Evolutionary conservation across 2,113 vertebrate species (phyloP), one percentile per base, ranked within the genome.

Genomic region (Grus americana): DNA sequence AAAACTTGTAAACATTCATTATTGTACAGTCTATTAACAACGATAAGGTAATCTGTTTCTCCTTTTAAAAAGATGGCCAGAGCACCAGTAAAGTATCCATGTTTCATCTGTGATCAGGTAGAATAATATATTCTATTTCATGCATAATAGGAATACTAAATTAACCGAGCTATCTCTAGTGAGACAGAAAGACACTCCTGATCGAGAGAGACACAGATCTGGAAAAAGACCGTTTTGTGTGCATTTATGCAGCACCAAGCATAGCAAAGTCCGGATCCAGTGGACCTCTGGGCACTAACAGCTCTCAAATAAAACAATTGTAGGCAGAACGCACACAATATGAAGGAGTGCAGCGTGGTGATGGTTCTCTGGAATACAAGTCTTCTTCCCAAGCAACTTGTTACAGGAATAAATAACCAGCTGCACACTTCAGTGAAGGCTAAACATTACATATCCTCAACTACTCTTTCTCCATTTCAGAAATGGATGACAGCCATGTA

Each of bases 341-440:
- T 0, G 5, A 12, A 32, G 2, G 9, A 66, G 67, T 0, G 52
- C 70, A 30, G 75, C 5, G 0, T 0, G 6, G 49, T 2, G 62
- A 36, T 4, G 32, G 13, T 6, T 42, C 50, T 46, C 89, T 44
- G 57, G 3, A 63, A 15, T 0, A 2, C 65, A 9, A 8, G 17
- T 19, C 59, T 19, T 32, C 85, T 34, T 72, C 59, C 47, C 1
- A 0, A 82, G 61, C 27, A 95, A 12, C 23, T 63, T 52, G 7
- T 5, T 42, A 11, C 34, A 71, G 62, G 42, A 32, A 46, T 38
- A 38, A 76, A 13, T 15, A 61, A 23, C 27, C 67, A 62, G 86
- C 79, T 38, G 49, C 71, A 81, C 47, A 11, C 15, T 32, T 14
- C 65, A 57, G 57, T 0, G 47, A 42, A 54, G 72, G 79, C 21